phyloP scores from a whole-genome alignment of 2,113 vertebrate genomes.

The Apeltes quadracus region DNA sequence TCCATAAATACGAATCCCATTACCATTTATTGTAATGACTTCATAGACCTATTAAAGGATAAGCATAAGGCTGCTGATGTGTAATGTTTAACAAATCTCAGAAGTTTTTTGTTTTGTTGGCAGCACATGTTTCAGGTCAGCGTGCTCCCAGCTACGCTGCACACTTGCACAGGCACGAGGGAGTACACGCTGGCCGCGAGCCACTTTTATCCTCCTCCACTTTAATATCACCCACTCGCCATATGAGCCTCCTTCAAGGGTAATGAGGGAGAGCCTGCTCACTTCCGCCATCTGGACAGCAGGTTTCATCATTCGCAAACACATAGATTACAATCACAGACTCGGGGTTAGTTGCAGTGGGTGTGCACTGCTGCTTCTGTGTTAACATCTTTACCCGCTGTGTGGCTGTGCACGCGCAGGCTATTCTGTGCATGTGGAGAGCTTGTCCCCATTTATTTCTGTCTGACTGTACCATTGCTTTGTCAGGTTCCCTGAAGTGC shows the following conservation, averaged over 20 bases:
- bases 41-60: too few relatives aligned
- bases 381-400: slow-evolving; percentile 57
- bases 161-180: slow-evolving; percentile 1
- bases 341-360: slow-evolving; percentile 45
- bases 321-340: slow-evolving; percentile 68
- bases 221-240: slow-evolving; percentile 72
- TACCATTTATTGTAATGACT: too few relatives aligned
- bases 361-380: slow-evolving; percentile 38
- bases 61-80: too few relatives aligned
- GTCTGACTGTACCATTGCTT: background rate
- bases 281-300: slow-evolving; percentile 71
- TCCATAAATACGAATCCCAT: background rate
- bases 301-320: slow-evolving; percentile 58
- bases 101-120: background rate
- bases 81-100: too few relatives aligned
- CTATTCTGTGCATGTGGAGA: background rate
- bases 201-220: slow-evolving; percentile 56
- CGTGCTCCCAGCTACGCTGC: slow-evolving; percentile 2
- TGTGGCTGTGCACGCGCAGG: slow-evolving; percentile 35
- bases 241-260: slow-evolving; percentile 65
- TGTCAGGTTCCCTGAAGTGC: background rate
- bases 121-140: slow-evolving; percentile 18
- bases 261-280: slow-evolving; percentile 64
- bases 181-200: slow-evolving; percentile 42
- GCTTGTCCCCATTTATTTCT: slow-evolving; percentile 1